Base-by-base conservation (phyloP, 2,113 vertebrate genomes). In the Glareola pratincola region DNA sequence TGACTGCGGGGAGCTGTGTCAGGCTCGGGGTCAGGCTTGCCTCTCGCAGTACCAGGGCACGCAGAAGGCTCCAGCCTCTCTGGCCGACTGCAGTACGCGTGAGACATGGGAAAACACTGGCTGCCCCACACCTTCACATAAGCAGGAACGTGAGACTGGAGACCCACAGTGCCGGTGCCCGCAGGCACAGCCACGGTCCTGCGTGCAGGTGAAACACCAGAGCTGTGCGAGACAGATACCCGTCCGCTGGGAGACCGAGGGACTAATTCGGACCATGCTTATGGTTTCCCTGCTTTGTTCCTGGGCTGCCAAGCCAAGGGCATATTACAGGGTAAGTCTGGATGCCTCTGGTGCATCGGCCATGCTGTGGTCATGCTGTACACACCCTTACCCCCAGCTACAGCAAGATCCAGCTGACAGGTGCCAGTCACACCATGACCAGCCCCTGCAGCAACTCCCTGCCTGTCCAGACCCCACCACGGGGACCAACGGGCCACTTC, bases 1-100 rank as follows among this genome's bases (percentile, higher is more conserved):
- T 45, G 79, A 91, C 92, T 88, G 80, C 23, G 6, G 32, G 50
- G 76, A 94, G 92, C 68, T 66, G 76, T 75, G 91, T 96, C 95
- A 91, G 91, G 72, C 51, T 45, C 1, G 2, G 67, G 92, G 80
- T 91, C 26, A 86, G 4, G 47, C 56, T 90, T 78, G 66, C 89
- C 80, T 94, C 80, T 83, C 4, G 2, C 88, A 91, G 48, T 30
- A 78, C 63, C 36, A 76, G 59, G 48, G 32, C 29, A 64, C 0
- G 0, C 41, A 60, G 76, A 79, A 81, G 43, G 69, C 64, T 80
- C 64, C 69, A 56, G 75, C 18, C 43, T 72, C 66, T 74, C 82
- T 4, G 8, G n/a, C 4, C 2, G 39, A 72, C 54, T 19, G 3
- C 59, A 43, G 32, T 3, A 78, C 4, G 5, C 8, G 3, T 0